phyloP scores from a whole-genome alignment of 1,140 invertebrate genomes.

The Papilio helenus region DNA sequence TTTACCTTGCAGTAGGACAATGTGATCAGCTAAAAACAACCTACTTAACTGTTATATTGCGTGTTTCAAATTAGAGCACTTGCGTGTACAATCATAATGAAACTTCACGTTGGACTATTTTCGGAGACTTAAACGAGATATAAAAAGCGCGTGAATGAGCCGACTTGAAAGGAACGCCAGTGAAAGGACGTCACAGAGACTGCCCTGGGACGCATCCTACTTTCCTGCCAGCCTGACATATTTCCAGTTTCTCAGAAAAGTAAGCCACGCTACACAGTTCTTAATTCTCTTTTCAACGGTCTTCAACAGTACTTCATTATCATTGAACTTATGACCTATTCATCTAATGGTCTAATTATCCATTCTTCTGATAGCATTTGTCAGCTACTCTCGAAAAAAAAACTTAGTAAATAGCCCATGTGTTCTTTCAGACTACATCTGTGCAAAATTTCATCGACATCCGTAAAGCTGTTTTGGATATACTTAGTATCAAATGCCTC shows the following conservation, averaged over 20 bases:
- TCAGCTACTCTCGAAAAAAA: neutral
- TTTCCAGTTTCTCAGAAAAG: neutral
- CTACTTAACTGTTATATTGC: neutral
- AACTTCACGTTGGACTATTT: constrained; percentile 17
- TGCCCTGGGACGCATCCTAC: constrained; percentile 44
- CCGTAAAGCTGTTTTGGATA: neutral
- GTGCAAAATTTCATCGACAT: no score
- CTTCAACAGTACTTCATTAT: neutral
- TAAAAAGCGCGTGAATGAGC: constrained; percentile 37
- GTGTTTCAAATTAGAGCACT: constrained; percentile 17
- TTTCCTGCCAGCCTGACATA: constrained; percentile 38
- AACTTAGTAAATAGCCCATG: no score
- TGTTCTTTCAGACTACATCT: no score
- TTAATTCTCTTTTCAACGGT: constrained; percentile 1
- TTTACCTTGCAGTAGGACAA: no score
- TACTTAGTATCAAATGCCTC: no score
- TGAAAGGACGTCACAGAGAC: constrained; percentile 42
- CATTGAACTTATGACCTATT: neutral
- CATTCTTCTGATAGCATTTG: neutral
- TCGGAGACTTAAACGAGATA: constrained; percentile 12
- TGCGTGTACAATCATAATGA: constrained; percentile 29
- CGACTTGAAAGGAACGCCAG: constrained; percentile 43
- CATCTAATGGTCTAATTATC: neutral
- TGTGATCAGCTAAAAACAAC: no score
- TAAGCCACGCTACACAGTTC: neutral